Evolutionary conservation across 1,140 invertebrate species (phyloP).

Genomic region (Pseudomyrmex sp.): DNA sequence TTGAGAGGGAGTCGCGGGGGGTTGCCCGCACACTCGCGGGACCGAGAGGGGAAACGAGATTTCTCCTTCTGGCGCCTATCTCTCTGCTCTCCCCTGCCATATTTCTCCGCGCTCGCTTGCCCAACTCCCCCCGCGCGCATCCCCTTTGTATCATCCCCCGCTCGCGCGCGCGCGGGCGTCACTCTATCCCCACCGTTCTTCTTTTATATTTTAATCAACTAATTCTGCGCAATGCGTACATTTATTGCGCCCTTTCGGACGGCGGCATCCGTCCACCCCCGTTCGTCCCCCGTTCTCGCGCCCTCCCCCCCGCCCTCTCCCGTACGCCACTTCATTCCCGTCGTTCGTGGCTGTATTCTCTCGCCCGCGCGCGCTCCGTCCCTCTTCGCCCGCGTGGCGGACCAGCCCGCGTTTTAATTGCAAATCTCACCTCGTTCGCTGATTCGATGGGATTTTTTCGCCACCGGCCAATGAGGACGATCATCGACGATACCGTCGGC

Average conservation of each 20-base stretch:
- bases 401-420: constrained; percentile 85
- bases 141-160: constrained; percentile 45
- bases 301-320: constrained; percentile 58
- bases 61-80: constrained; percentile 76
- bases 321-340: constrained; percentile 23
- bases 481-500: constrained; percentile 76
- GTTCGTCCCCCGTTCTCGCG: constrained; percentile 61
- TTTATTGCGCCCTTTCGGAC: constrained; percentile 84
- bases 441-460: constrained; percentile 84
- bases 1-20: constrained; percentile 9
- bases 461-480: constrained; percentile 82
- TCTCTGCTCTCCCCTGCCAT: constrained; percentile 53
- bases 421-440: constrained; percentile 82
- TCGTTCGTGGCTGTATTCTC: constrained; percentile 1
- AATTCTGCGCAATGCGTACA: constrained; percentile 85
- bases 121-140: constrained; percentile 44
- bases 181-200: constrained; percentile 74
- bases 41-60: constrained; percentile 72
- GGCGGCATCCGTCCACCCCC: constrained; percentile 69
- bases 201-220: constrained; percentile 86
- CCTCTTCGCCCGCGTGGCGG: constrained; percentile 69
- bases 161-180: constrained; percentile 61
- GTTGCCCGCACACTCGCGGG: constrained; percentile 45
- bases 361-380: constrained; percentile 36
- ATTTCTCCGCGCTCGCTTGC: constrained; percentile 45